Conservation (phyloP, 2,113 vertebrate genomes). For the Oryzias celebensis region DNA sequence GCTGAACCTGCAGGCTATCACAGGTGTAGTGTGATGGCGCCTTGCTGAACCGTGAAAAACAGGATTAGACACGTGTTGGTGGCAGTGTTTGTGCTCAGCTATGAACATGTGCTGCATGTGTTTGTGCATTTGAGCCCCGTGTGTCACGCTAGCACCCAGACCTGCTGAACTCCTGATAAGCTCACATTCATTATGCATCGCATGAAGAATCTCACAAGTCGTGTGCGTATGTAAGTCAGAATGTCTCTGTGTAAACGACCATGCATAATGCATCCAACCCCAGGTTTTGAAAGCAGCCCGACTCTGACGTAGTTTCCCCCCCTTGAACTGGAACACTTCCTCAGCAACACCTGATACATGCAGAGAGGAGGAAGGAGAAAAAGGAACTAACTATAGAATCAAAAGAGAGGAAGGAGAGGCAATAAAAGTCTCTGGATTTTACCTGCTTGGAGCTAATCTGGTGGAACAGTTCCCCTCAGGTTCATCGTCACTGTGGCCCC, state of each 20-base stretch:
- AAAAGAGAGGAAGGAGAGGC: conserved; percentile 13
- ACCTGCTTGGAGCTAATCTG: conserved; percentile 17
- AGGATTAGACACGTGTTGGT: conserved; percentile 20
- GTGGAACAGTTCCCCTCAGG: conserved; percentile 10
- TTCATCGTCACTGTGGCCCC: conserved; percentile 44
- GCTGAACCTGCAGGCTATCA: conserved; percentile 16
- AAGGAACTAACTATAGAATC: not conserved
- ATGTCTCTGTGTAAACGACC: conserved; percentile 58
- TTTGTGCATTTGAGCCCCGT: not conserved
- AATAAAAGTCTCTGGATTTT: not conserved
- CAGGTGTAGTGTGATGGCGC: conserved; percentile 16
- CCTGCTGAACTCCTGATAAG: too few relatives aligned
- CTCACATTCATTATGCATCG: too few relatives aligned
- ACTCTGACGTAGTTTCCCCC: conserved; percentile 47
- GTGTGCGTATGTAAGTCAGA: conserved; percentile 10
- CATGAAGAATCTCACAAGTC: not conserved
- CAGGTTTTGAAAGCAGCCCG: conserved; percentile 62
- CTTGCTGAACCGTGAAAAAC: conserved; percentile 10
- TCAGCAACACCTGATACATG: conserved; percentile 37
- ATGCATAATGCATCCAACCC: conserved; percentile 66
- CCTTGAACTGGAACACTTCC: conserved; percentile 46
- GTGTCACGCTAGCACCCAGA: too few relatives aligned
- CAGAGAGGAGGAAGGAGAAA: conserved; percentile 1
- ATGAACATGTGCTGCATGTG: conserved; percentile 2
- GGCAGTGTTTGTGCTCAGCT: not conserved